phyloP scores from a whole-genome alignment of 1,140 invertebrate species.

The Acromyrmex echinatior region DNA sequence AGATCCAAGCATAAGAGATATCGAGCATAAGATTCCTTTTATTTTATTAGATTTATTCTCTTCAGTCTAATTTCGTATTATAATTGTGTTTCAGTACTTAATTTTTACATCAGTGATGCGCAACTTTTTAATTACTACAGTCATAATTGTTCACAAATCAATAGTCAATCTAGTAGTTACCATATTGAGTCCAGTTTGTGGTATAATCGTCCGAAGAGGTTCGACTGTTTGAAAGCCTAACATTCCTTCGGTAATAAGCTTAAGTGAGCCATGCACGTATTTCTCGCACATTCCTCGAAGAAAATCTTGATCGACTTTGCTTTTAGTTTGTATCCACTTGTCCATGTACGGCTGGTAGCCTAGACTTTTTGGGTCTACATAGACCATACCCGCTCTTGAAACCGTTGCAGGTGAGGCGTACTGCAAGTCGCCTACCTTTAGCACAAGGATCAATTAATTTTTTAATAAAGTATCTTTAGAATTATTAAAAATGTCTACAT shows the following conservation, averaged over 20 bases:
- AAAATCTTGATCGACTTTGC: slow-evolving; percentile 87
- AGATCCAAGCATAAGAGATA: no score
- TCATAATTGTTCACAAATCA: slow-evolving; percentile 5
- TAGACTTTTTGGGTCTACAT: slow-evolving; percentile 96
- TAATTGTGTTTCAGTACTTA: no score
- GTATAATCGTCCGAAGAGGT: slow-evolving; percentile 93
- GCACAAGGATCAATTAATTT: slow-evolving; percentile 4
- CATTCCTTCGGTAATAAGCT: slow-evolving; percentile 92
- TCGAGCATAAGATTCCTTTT: no score
- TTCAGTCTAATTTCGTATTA: no score
- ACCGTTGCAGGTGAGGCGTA: slow-evolving; percentile 97
- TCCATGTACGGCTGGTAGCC: slow-evolving; percentile 95
- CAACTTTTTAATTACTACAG: not conserved
- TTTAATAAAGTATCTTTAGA: not conserved
- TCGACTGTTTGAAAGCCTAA: slow-evolving; percentile 90
- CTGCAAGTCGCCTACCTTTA: slow-evolving; percentile 93
- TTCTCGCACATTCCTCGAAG: slow-evolving; percentile 90
- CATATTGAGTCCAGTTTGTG: slow-evolving; percentile 95
- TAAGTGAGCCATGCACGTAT: slow-evolving; percentile 91
- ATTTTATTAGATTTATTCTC: no score
- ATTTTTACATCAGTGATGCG: no score
- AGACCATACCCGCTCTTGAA: slow-evolving; percentile 97
- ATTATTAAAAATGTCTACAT: no score
- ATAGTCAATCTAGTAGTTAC: slow-evolving; percentile 83
- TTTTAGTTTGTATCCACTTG: slow-evolving; percentile 88